Percentiles rank a stretch among this genome's conserved stretches.
Conservation (phyloP, 2,888 invertebrate genomes). For the Biston stratarius region DNA sequence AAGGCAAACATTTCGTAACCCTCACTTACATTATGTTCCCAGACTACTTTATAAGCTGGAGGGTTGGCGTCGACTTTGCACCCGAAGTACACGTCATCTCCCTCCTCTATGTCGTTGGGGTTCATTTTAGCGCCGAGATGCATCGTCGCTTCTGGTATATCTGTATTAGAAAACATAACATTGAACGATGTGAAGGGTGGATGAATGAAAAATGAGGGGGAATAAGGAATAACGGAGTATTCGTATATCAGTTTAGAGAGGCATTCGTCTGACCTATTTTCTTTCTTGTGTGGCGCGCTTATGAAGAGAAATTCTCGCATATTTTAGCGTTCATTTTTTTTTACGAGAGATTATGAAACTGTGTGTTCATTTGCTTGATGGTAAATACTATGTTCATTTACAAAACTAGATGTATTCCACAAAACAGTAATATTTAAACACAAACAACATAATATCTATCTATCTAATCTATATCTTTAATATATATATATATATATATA, state of each 20-base stretch:
- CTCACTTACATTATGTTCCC: slow-evolving; percentile 83
- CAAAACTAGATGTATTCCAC: too few relatives aligned
- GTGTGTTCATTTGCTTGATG: too few relatives aligned
- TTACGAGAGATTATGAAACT: too few relatives aligned
- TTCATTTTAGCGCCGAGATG: slow-evolving; percentile 81
- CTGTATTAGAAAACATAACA: slow-evolving; percentile 53
- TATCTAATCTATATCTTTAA: too few relatives aligned
- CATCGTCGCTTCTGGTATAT: slow-evolving; percentile 76
- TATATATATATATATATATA: too few relatives aligned
- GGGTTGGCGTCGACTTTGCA: slow-evolving; percentile 83
- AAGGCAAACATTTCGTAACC: not conserved
- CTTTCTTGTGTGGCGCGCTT: slow-evolving; percentile 13
- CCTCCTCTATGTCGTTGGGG: slow-evolving; percentile 84
- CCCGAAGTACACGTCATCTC: slow-evolving; percentile 82
- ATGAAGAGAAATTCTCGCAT: slow-evolving; percentile 15
- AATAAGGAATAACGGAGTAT: slow-evolving; percentile 30
- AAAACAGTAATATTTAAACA: too few relatives aligned
- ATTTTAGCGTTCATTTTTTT: not conserved
- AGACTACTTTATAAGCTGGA: slow-evolving; percentile 82
- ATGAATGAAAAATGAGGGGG: slow-evolving; percentile 33
- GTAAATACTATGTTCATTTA: too few relatives aligned
- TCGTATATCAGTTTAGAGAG: slow-evolving; percentile 23
- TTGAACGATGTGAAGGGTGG: slow-evolving; percentile 22
- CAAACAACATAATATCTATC: too few relatives aligned
- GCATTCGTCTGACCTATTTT: slow-evolving; percentile 28